These are phyloP conservation scores for Phataginus tricuspis DNA, from an alignment of 2,797 vertebrate species.

Conservation along the genomic window DNA sequence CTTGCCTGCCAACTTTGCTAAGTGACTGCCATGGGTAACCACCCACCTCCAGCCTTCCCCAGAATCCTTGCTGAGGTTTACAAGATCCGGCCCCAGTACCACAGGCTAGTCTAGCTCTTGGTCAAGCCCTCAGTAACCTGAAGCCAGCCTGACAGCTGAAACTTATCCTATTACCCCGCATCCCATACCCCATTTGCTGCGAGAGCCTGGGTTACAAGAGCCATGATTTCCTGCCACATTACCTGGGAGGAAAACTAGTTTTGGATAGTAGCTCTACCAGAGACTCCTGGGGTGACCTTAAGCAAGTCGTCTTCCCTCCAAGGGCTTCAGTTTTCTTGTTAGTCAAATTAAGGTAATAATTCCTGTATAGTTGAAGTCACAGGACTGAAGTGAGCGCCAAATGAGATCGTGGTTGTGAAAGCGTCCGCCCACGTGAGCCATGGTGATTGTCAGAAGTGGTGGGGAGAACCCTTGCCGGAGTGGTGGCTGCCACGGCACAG, in stretches of 20 bases:
- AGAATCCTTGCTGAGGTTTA: not conserved
- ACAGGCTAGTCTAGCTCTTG: not conserved
- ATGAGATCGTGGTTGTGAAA: slow-evolving; percentile 7
- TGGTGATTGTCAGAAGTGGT: not conserved
- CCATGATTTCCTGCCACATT: not conserved
- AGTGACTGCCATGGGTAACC: not conserved
- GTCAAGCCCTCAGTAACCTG: not conserved
- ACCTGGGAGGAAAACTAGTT: not conserved
- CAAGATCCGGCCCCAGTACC: not conserved
- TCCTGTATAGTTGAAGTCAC: not conserved
- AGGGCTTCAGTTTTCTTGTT: slow-evolving; percentile 16
- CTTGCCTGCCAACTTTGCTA: not conserved
- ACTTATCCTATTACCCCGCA: not conserved
- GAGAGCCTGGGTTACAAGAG: not conserved
- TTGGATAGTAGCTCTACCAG: not conserved
- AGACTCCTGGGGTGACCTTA: not conserved
- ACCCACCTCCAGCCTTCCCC: not conserved
- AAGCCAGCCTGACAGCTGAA: not conserved
- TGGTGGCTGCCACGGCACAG: not conserved
- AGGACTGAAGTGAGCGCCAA: not conserved
- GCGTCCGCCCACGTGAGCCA: not conserved
- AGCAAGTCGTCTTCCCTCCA: slow-evolving; percentile 38
- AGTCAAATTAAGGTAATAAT: slow-evolving; percentile 22
- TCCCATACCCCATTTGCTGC: not conserved
- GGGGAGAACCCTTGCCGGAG: not conserved